Evolutionary conservation across 2,113 vertebrate species (phyloP).

Genomic region (Ailuropoda melanoleuca): DNA sequence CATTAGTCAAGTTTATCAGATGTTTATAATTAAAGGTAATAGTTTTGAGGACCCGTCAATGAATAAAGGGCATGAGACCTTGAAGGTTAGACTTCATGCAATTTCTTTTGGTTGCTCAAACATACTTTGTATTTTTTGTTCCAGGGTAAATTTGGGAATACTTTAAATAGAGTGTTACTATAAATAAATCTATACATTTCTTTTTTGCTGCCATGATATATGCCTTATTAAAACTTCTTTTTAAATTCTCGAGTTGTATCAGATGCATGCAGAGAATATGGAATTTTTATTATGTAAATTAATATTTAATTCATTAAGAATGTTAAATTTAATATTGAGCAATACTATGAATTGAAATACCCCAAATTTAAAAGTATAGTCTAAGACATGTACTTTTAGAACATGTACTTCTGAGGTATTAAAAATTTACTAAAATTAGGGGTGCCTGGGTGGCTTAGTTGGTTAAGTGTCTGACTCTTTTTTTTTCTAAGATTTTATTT

Average conservation of each 20-base stretch:
- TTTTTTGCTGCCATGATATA: not conserved
- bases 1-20: not conserved
- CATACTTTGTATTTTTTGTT: not conserved
- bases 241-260: not conserved
- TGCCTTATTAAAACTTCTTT: not conserved
- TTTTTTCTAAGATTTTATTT: no score
- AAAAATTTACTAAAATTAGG: not conserved
- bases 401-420: not conserved
- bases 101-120: not conserved
- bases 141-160: not conserved
- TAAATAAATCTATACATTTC: not conserved
- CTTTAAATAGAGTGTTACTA: not conserved
- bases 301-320: not conserved
- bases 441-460: not conserved
- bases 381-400: not conserved
- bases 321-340: not conserved
- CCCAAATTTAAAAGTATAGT: not conserved
- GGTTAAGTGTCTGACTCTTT: not conserved
- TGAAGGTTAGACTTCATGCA: not conserved
- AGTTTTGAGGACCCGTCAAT: not conserved
- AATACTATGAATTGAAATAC: not conserved
- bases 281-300: not conserved
- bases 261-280: not conserved
- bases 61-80: not conserved
- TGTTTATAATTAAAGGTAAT: constrained; percentile 41